Conservation (phyloP, 2,113 vertebrate species). For the Indicator indicator region DNA sequence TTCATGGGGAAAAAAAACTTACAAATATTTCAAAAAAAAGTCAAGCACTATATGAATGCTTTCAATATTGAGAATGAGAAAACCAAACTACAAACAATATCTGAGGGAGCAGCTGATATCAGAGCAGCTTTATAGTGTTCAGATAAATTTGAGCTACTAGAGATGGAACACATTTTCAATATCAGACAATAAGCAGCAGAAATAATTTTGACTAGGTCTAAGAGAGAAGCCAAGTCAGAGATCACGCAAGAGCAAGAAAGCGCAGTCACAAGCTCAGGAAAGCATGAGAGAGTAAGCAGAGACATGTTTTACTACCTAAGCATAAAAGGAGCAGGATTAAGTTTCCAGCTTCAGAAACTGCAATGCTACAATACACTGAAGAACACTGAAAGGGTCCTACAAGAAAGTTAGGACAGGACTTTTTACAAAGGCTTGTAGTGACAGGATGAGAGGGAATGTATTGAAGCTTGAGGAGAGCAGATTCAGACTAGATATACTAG, state of each 20-base stretch:
- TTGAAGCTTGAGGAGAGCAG: too few relatives aligned
- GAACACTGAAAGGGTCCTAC: not conserved
- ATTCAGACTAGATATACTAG: too few relatives aligned
- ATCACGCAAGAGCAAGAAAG: not conserved
- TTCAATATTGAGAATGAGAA: not conserved
- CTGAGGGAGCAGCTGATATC: not conserved
- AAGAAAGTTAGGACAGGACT: too few relatives aligned
- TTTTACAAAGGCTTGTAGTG: too few relatives aligned
- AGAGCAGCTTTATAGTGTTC: not conserved
- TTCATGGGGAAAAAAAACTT: not conserved
- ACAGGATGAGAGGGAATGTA: too few relatives aligned
- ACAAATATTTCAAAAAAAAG: not conserved
- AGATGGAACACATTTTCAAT: not conserved
- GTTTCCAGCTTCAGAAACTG: not conserved
- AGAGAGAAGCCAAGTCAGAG: not conserved
- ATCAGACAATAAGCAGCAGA: not conserved
- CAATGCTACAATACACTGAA: not conserved
- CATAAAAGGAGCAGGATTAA: not conserved
- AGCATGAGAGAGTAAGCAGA: not conserved
- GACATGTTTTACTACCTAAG: not conserved
- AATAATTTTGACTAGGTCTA: not conserved
- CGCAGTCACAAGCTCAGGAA: not conserved
- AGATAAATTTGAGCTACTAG: not conserved
- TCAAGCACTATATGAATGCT: not conserved
- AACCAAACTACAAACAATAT: not conserved